These are phyloP conservation scores for Heterodera filipjevi DNA, from an alignment of 2,888 invertebrate species.

Conservation along the genomic window DNA sequence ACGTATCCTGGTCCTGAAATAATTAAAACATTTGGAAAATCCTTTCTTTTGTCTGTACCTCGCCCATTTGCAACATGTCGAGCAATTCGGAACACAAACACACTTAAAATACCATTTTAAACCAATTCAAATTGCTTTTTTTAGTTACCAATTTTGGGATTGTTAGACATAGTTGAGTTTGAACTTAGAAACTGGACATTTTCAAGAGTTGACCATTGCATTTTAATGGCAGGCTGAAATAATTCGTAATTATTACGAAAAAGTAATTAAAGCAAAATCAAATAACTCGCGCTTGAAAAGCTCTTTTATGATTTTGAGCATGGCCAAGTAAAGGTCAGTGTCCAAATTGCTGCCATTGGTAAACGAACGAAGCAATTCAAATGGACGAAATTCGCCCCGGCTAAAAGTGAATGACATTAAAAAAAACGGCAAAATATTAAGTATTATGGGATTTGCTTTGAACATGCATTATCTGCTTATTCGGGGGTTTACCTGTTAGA, in stretches of 20 bases:
- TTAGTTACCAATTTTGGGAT: background rate
- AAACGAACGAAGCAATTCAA: slow-evolving; percentile 11
- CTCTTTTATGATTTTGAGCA: slow-evolving; percentile 24
- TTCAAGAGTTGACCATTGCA: background rate
- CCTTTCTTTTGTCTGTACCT: background rate
- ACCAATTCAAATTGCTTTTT: background rate
- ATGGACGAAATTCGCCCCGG: background rate
- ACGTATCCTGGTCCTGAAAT: background rate
- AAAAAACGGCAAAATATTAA: background rate
- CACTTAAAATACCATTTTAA: background rate
- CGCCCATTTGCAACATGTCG: slow-evolving; percentile 12
- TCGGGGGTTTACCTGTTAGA: no score
- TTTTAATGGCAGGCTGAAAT: background rate
- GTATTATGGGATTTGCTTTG: no score
- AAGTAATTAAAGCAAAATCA: background rate
- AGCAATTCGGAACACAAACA: slow-evolving; percentile 1
- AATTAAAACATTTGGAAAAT: background rate
- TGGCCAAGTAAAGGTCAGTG: slow-evolving; percentile 18
- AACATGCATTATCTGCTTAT: no score
- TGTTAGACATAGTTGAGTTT: background rate
- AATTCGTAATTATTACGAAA: background rate
- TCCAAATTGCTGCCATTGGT: slow-evolving; percentile 10
- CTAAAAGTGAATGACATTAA: background rate
- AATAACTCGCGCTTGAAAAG: slow-evolving; percentile 16
- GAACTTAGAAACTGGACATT: background rate